Evolutionary conservation across 2,888 invertebrate species (phyloP).

Genomic region (Leucozona laternaria): DNA sequence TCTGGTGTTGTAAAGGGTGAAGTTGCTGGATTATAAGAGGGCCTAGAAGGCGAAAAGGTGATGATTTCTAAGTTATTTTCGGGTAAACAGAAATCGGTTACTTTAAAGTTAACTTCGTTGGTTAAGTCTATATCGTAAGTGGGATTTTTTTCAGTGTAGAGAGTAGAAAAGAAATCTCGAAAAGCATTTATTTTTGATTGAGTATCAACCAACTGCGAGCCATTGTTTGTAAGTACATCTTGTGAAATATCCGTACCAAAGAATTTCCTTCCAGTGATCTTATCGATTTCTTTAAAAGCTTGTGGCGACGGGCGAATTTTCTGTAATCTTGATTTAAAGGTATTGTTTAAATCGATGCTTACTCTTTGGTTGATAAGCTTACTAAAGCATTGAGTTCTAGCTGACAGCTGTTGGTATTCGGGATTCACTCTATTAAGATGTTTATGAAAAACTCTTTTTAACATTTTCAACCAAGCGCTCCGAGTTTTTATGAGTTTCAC

Average conservation of each 20-base stretch:
- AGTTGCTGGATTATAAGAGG: conserved; percentile 9
- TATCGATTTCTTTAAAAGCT: conserved; percentile 16
- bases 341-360: conserved; percentile 6
- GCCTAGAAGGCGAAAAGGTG: neutral
- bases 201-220: conserved; percentile 5
- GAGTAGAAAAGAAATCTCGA: conserved; percentile 6
- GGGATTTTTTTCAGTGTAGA: neutral
- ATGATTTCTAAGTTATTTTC: neutral
- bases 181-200: conserved; percentile 21
- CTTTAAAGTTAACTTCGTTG: neutral
- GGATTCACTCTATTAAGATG: neutral
- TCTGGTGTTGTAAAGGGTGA: conserved; percentile 14
- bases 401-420: neutral
- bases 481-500: conserved; percentile 8
- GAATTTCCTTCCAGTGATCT: too few relatives aligned
- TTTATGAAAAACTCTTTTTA: conserved; percentile 9
- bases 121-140: neutral
- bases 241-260: neutral
- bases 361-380: conserved; percentile 11
- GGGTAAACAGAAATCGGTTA: neutral
- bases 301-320: conserved; percentile 1
- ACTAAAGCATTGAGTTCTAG: conserved; percentile 7
- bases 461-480: neutral
- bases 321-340: neutral
- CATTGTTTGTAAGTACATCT: conserved; percentile 17